Evolutionary conservation across 2,113 vertebrate genomes (phyloP).

Genomic region (Montifringilla adamsi): DNA sequence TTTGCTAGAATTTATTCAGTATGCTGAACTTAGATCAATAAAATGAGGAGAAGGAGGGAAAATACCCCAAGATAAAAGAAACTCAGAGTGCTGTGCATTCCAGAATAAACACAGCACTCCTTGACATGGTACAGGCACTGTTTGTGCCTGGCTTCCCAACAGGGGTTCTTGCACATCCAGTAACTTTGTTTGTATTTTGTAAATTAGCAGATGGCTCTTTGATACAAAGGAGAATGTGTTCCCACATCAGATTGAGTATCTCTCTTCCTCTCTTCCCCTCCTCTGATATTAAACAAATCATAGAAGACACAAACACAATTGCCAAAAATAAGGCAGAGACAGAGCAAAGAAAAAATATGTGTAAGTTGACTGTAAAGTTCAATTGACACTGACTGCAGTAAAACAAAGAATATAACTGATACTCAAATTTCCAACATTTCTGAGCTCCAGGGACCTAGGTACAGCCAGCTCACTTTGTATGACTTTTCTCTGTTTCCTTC

Average conservation of each 20-base stretch:
- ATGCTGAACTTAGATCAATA: conserved; percentile 5
- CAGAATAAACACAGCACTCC: conserved; percentile 43
- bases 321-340: not conserved
- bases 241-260: not conserved
- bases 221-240: conserved; percentile 51
- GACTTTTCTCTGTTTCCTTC: not conserved
- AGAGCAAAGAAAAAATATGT: not conserved
- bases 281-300: conserved; percentile 15
- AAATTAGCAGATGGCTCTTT: conserved; percentile 70
- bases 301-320: not conserved
- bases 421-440: not conserved
- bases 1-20: not conserved
- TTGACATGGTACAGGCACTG: conserved; percentile 19
- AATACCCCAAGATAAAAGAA: conserved; percentile 40
- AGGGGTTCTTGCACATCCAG: conserved; percentile 53
- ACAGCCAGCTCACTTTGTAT: not conserved
- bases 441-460: not conserved
- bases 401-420: not conserved
- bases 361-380: not conserved
- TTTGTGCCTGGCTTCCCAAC: conserved; percentile 54
- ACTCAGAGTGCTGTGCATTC: not conserved
- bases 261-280: not conserved
- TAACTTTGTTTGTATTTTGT: conserved; percentile 68
- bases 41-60: conserved; percentile 20
- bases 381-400: not conserved